Base-by-base conservation (phyloP, 2,113 vertebrate species). In the Catharus minimus region DNA sequence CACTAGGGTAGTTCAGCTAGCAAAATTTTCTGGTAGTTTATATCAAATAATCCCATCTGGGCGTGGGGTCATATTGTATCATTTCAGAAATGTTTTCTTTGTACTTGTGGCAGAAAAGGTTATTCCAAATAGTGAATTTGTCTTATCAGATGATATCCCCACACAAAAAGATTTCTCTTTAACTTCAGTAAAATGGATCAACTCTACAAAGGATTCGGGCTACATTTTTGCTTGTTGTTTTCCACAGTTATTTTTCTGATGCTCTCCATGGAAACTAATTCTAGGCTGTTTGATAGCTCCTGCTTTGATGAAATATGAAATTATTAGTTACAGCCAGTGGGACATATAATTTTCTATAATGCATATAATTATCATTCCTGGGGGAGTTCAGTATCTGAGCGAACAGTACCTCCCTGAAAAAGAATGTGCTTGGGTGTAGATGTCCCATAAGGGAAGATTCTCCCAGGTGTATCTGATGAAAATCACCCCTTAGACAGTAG, bases 391-490 rank as follows among this genome's bases (percentile, higher is more conserved):
- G 19, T 6, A 2, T 58, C 43, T 58, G 57, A 78, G 24, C n/a
- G 33, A 93, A 36, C 32, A 36, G 39, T 23, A 75, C 5, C 8
- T 62, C 26, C 32, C 33, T 58, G 73, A 62, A 76, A 55, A 8
- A 83, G 9, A 72, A 36, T 2, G 2, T 53, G 21, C 18, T 28
- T 0, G 0, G 24, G 20, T 22, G 12, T 44, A 30, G 21, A 24
- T 13, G 10, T 43, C 38, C 23, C 21, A 13, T 20, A 55, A 72
- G 32, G 9, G 24, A 75, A 75, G 24, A 80, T n/a, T 86, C 3
- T 49, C 22, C 3, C 7, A 62, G 43, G 22, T 0, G 0, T 58
- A 14, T 53, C 28, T 67, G 27, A 36, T n/a, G 16, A 72, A 58
- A 13, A 49, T 36, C 26, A 43, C 27, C 38, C 33, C 30, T 5